These are phyloP conservation scores for Drosophila athabasca DNA, from an alignment of 1,140 invertebrate genomes.

Conservation along the genomic window DNA sequence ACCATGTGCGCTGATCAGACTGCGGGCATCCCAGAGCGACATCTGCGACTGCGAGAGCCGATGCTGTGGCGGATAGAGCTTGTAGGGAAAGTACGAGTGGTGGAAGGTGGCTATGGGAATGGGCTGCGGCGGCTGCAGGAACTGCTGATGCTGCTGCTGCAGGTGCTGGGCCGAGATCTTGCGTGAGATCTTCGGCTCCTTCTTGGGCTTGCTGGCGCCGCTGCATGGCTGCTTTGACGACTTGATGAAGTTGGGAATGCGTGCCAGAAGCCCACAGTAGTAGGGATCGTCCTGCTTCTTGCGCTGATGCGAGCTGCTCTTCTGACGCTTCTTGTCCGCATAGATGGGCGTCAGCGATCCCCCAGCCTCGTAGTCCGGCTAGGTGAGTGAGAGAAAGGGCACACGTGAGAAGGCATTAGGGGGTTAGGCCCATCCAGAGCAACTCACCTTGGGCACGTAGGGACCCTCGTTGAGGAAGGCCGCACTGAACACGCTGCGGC, in stretches of 20 bases:
- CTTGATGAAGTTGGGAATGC: slow-evolving; percentile 92
- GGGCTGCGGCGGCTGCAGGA: slow-evolving; percentile 59
- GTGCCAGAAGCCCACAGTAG: slow-evolving; percentile 91
- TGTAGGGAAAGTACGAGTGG: slow-evolving; percentile 80
- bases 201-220: slow-evolving; percentile 63
- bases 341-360: slow-evolving; percentile 57
- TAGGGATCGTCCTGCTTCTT: slow-evolving; percentile 90
- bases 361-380: slow-evolving; percentile 77
- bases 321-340: slow-evolving; percentile 67
- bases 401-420: neutral
- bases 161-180: slow-evolving; percentile 78
- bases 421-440: too few species aligned
- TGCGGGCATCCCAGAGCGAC: slow-evolving; percentile 83
- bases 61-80: slow-evolving; percentile 74
- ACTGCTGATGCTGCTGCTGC: slow-evolving; percentile 53
- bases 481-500: slow-evolving; percentile 74
- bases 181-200: slow-evolving; percentile 77
- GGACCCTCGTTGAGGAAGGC: slow-evolving; percentile 78
- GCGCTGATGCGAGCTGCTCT: slow-evolving; percentile 63
- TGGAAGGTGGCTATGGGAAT: slow-evolving; percentile 80
- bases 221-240: slow-evolving; percentile 66
- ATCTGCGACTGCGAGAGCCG: slow-evolving; percentile 79
- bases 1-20: slow-evolving; percentile 83
- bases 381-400: neutral
- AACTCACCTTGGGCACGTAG: slow-evolving; percentile 77